Conservation (phyloP, 2,888 invertebrate genomes). For the Eupithecia abbreviata region DNA sequence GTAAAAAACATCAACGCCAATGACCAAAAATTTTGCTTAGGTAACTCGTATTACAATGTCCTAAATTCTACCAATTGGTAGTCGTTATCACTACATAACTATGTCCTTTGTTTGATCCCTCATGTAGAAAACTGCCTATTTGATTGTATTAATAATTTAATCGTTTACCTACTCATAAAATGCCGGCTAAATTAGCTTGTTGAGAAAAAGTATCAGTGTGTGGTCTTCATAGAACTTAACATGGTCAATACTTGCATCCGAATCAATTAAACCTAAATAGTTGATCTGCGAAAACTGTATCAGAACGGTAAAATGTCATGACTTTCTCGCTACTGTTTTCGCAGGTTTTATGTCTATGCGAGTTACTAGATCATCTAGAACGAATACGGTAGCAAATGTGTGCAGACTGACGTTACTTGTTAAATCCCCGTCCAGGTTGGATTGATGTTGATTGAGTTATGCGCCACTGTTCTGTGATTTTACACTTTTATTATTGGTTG, state of each 20-base stretch:
- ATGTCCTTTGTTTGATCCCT: background rate
- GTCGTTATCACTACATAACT: background rate
- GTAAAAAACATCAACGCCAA: background rate
- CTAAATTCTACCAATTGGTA: background rate
- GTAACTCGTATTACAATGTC: background rate
- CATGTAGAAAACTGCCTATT: background rate
- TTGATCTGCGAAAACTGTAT: background rate
- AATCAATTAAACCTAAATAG: background rate
- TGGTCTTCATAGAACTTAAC: background rate
- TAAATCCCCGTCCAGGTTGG: constrained; percentile 67
- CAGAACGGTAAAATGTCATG: background rate
- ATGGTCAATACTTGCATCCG: background rate
- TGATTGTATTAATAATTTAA: background rate
- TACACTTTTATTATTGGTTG: constrained; percentile 16
- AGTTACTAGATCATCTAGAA: constrained; percentile 20
- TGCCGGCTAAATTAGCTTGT: background rate
- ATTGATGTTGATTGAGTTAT: constrained; percentile 79
- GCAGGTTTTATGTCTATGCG: background rate
- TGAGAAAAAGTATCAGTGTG: background rate
- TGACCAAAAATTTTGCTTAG: background rate
- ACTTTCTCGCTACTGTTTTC: background rate
- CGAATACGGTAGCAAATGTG: constrained; percentile 27
- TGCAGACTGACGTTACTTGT: constrained; percentile 66
- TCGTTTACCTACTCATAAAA: background rate
- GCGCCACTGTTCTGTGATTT: constrained; percentile 43